Conservation (phyloP, 2,113 vertebrate species). For the Alaudala cheleensis region DNA sequence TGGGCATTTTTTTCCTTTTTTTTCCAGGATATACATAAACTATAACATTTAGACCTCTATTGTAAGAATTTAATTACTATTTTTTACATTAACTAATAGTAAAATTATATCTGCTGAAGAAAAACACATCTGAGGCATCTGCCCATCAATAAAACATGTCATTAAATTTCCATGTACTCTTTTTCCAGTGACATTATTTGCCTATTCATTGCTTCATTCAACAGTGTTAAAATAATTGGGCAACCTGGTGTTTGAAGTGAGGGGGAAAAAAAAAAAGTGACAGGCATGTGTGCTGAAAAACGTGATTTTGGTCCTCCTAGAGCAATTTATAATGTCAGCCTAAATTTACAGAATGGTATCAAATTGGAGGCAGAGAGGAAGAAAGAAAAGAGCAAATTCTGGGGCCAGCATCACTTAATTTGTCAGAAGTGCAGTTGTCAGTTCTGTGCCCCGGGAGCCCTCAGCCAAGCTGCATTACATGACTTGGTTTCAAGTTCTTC, state of each 20-base stretch:
- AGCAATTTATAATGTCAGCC: not conserved
- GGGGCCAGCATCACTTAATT: not conserved
- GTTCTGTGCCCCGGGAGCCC: not conserved
- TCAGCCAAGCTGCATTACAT: not conserved
- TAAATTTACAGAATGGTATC: not conserved
- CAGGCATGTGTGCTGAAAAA: not conserved
- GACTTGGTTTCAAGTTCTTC: not conserved
- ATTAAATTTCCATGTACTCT: not conserved
- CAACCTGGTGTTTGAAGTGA: not conserved
- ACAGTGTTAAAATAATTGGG: not conserved
- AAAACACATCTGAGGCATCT: not conserved
- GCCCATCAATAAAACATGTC: not conserved
- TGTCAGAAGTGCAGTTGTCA: constrained; percentile 28
- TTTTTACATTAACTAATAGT: not conserved
- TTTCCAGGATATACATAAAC: not conserved
- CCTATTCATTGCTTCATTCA: not conserved
- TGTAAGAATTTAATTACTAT: not conserved
- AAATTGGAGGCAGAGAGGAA: not conserved
- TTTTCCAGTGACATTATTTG: not conserved
- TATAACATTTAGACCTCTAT: not conserved
- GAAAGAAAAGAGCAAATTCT: constrained; percentile 9
- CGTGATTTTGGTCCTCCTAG: not conserved
- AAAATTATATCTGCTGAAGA: not conserved
- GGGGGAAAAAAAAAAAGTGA: not conserved
- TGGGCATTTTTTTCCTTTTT: not conserved